phyloP scores from a whole-genome alignment of 2,113 vertebrate species.

The Nannospalax galili region DNA sequence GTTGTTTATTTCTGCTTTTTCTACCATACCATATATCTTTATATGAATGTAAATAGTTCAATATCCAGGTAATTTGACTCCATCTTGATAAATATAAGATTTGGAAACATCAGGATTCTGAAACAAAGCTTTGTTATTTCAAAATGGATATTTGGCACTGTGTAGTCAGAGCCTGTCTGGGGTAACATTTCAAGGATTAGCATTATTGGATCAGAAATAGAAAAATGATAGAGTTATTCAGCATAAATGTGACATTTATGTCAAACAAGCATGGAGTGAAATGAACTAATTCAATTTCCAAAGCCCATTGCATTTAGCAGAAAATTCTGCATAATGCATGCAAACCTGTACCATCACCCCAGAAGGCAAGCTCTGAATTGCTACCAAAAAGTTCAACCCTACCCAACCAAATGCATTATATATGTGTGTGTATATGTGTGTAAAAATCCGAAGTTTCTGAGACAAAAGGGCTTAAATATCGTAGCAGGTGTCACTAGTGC shows the following conservation, averaged over 20 bases:
- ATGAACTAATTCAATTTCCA: conserved; percentile 69
- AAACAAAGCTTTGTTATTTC: conserved; percentile 44
- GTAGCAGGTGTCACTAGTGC: conserved; percentile 10
- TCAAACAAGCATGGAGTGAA: conserved; percentile 68
- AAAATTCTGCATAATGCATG: conserved; percentile 72
- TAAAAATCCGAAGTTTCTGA: conserved; percentile 17
- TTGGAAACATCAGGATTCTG: conserved; percentile 13
- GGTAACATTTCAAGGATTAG: conserved; percentile 71
- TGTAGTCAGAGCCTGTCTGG: conserved; percentile 9
- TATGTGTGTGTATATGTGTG: not conserved
- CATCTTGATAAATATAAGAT: conserved; percentile 47
- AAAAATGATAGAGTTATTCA: conserved; percentile 57
- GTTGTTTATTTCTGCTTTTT: conserved; percentile 3
- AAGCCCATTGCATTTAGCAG: conserved; percentile 59
- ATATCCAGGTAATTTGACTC: conserved; percentile 27
- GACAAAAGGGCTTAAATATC: conserved; percentile 48
- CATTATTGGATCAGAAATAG: conserved; percentile 66
- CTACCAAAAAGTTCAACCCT: conserved; percentile 35
- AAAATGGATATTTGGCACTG: conserved; percentile 58
- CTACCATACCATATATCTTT: not conserved
- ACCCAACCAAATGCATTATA: conserved; percentile 31
- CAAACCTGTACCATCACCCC: conserved; percentile 59
- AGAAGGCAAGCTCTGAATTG: conserved; percentile 61
- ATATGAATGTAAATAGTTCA: conserved; percentile 33
- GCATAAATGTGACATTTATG: conserved; percentile 73